Base-by-base conservation (phyloP, 2,113 vertebrate species). In the Phylloscopus trochilus region DNA sequence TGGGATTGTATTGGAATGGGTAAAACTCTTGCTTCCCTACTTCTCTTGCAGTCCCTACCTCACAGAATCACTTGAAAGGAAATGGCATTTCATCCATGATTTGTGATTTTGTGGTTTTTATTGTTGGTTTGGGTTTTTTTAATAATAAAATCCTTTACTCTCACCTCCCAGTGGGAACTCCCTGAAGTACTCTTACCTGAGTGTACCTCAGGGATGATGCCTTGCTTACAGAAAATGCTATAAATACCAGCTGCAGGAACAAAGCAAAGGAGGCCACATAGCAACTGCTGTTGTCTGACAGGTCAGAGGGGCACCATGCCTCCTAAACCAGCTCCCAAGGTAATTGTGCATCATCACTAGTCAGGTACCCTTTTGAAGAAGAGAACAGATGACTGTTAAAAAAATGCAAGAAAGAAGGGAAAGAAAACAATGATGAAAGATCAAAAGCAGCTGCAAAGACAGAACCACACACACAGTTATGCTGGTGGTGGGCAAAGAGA, bases 171-270 rank as follows among this genome's bases (percentile, higher is more conserved):
- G 11, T 24, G 67, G 27, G 66, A 84, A 76, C 69, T 93, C 70
- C 39, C 56, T 37, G 43, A 86, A 69, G 46, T 24, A 30, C 41
- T 78, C 47, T 80, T 23, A 80, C 2, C 4, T 68, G 24, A 80
- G 33, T 26, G 19, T 43, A 33, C 83, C n/a, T 90, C 64, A 52
- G 73, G 52, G 72, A 69, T 31, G 53, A 73, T 85, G 80, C 55
- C 39, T 74, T 84, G 33, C 67, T 91, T 78, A 49, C 28, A 52
- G 72, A 91, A 91, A 88, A 82, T 78, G 35, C 55, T 89, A 51
- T 87, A 87, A 91, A 90, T 93, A 70, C 58, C 74, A 92, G 30
- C 63, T 89, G 14, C 56, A 83, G 49, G 43, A 86, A 16, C 46
- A 87, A 73, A 83, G 64, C 44, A 76, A 83, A 83, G 72, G 53